These are phyloP conservation scores for Syndactyla subalaris DNA, from an alignment of 2,797 vertebrate species.

Conservation along the genomic window DNA sequence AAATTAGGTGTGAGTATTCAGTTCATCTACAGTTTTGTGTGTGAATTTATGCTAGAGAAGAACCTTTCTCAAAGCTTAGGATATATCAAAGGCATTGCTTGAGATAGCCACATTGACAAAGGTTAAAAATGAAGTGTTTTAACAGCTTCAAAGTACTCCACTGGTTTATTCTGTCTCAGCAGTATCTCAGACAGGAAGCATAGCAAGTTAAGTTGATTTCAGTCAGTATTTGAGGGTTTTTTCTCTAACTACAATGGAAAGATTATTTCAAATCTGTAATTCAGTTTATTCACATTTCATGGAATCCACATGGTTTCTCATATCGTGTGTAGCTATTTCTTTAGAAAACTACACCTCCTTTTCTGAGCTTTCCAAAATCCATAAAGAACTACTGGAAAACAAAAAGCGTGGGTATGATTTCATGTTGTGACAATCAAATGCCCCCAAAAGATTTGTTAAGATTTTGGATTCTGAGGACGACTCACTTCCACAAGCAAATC, in stretches of 20 bases:
- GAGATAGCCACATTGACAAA: background rate
- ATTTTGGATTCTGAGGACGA: background rate
- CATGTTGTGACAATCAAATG: background rate
- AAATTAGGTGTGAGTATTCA: slow-evolving; percentile 8
- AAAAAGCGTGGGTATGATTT: background rate
- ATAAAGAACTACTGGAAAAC: background rate
- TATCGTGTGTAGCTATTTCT: background rate
- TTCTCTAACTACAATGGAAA: background rate
- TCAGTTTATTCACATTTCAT: background rate
- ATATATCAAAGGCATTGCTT: background rate
- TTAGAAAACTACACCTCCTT: background rate
- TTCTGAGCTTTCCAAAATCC: background rate
- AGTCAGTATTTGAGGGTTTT: background rate
- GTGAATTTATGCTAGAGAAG: background rate
- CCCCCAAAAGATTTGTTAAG: background rate
- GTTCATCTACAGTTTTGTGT: background rate
- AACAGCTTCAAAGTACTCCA: background rate
- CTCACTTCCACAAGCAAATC: background rate
- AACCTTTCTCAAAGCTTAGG: background rate
- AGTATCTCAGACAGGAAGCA: background rate
- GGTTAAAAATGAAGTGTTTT: slow-evolving; percentile 23
- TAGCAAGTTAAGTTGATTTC: background rate
- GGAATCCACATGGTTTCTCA: background rate
- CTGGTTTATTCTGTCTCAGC: background rate
- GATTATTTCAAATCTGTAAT: background rate